Conservation (phyloP, 2,888 invertebrate genomes). For the Leptinotarsa tumamoca region DNA sequence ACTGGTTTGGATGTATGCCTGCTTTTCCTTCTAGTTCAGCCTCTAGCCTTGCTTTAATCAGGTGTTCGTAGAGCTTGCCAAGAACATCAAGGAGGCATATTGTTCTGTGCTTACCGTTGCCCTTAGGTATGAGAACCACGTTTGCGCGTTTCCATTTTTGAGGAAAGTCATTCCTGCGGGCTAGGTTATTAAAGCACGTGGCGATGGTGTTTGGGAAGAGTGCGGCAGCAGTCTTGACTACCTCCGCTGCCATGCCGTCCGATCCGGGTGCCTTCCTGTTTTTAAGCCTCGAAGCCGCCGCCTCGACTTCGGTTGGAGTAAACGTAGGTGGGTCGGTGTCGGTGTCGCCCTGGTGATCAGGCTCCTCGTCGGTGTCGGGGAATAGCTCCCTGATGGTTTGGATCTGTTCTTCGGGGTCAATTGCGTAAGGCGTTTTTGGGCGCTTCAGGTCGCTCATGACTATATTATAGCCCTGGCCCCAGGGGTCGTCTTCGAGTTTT, state of each 20-base stretch:
- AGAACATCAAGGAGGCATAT: too few relatives aligned
- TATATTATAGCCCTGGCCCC: constrained; percentile 2
- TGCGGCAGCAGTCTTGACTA: background rate
- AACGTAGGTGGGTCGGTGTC: background rate
- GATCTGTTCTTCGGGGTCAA: background rate
- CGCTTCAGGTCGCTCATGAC: background rate
- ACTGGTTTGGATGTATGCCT: too few relatives aligned
- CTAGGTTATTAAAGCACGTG: background rate
- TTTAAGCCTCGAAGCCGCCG: background rate
- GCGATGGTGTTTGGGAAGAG: background rate
- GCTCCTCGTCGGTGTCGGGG: background rate
- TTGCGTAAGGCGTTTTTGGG: constrained; percentile 7
- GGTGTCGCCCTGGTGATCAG: background rate
- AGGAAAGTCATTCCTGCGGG: background rate
- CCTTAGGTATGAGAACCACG: constrained; percentile 17
- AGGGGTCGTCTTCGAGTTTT: constrained; percentile 7
- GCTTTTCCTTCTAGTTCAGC: too few relatives aligned
- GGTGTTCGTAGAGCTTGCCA: too few relatives aligned
- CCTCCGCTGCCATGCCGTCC: background rate
- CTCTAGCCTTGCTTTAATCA: too few relatives aligned
- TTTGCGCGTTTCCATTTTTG: background rate
- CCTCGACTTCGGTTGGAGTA: background rate
- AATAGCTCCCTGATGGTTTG: constrained; percentile 15
- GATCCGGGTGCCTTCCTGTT: background rate
- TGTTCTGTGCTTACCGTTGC: background rate